Conservation (phyloP, 92 coral and sea anemone genomes). For the Heliopora coerulea region DNA sequence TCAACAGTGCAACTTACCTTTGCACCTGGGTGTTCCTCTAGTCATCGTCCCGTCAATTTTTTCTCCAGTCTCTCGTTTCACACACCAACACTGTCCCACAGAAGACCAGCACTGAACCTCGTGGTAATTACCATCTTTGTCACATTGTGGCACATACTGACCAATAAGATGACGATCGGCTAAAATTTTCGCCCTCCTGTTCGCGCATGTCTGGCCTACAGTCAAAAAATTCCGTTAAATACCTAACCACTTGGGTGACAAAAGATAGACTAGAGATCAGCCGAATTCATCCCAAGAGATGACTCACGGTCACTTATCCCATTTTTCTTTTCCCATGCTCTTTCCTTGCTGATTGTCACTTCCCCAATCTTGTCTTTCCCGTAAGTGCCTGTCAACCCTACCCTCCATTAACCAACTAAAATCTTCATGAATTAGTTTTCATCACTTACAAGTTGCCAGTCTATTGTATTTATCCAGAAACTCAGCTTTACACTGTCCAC, state of each 20-base stretch:
- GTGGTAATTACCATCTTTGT: constrained; percentile 69
- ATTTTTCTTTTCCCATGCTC: no score
- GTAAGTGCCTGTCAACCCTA: no score
- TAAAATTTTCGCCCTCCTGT: constrained; percentile 20
- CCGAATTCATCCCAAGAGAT: no score
- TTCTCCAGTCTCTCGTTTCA: constrained; percentile 59
- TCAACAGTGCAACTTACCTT: constrained; percentile 46
- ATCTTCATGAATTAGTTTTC: neutral
- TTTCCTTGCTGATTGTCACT: no score
- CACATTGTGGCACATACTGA: constrained; percentile 83
- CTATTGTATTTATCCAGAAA: constrained; percentile 80
- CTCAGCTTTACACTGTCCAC: constrained; percentile 89
- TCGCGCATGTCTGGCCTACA: constrained; percentile 33
- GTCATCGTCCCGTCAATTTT: constrained; percentile 77
- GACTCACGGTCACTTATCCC: no score
- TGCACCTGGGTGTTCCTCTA: constrained; percentile 82
- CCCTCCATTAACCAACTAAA: no score
- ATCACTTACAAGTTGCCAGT: constrained; percentile 72
- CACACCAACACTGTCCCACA: constrained; percentile 98
- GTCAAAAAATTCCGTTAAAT: no score
- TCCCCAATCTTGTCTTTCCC: no score
- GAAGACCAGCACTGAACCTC: constrained; percentile 93
- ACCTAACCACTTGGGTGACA: no score
- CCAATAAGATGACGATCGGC: constrained; percentile 60
- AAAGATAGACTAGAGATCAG: no score